Evolutionary conservation across 2,113 vertebrate species (phyloP).

Genomic region (Clarias gariepinus): DNA sequence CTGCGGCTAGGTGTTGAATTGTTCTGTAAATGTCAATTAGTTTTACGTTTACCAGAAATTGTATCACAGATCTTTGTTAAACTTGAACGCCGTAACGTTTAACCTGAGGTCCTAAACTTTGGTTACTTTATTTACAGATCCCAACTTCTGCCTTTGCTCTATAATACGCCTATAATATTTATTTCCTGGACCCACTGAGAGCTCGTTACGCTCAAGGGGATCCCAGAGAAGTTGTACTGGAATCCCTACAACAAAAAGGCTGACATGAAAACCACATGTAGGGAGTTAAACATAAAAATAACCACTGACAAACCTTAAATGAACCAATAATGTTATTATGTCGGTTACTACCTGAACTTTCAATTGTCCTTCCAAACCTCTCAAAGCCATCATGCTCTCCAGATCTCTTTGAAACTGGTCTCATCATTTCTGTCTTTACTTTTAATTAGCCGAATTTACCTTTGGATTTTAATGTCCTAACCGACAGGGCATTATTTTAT

Average conservation of each 20-base stretch:
- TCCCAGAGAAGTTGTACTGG: neutral
- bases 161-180: neutral
- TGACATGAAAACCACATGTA: neutral
- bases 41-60: no score
- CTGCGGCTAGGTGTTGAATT: no score
- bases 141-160: neutral
- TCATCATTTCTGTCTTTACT: neutral
- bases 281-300: neutral
- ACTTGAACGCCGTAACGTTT: no score
- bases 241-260: neutral
- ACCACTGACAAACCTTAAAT: neutral
- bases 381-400: neutral
- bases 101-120: neutral
- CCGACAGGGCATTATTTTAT: neutral
- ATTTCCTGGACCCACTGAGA: neutral
- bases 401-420: neutral
- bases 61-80: no score
- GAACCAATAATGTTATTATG: neutral
- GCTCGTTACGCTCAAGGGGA: neutral
- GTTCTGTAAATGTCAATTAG: no score
- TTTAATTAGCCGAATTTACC: no score
- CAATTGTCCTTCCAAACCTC: neutral
- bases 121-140: neutral
- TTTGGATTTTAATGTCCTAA: neutral
- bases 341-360: neutral